Evolutionary conservation across 2,888 invertebrate species (phyloP).

Genomic region (Ptilodon capucinus): DNA sequence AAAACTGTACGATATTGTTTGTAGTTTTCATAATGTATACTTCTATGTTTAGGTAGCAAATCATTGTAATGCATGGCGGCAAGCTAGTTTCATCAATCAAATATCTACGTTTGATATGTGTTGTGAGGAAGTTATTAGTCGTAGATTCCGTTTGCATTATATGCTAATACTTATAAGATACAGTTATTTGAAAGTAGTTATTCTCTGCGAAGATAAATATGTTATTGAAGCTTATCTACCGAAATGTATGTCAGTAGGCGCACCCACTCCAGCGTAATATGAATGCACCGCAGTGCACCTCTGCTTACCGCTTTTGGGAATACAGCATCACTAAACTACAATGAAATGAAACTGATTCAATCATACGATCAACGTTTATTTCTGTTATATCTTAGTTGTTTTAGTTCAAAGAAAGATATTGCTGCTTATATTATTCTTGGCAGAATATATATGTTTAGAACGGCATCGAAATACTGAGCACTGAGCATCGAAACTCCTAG

Average conservation of each 20-base stretch:
- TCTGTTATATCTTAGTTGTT: neutral
- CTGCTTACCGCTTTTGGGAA: no score
- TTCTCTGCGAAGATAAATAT: no score
- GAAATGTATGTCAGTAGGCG: no score
- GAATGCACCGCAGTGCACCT: no score
- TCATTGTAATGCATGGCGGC: neutral
- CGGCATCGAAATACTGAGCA: conserved; percentile 4
- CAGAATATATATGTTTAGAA: neutral
- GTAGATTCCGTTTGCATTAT: neutral
- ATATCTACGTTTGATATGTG: neutral
- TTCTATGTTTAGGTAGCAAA: neutral
- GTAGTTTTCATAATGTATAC: neutral
- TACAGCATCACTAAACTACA: no score
- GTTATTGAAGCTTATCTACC: no score
- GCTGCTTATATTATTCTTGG: neutral
- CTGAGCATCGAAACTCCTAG: conserved; percentile 14
- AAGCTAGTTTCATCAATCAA: neutral
- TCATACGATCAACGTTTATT: neutral
- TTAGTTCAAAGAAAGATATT: neutral
- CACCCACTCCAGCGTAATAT: no score
- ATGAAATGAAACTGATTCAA: neutral
- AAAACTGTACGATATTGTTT: neutral
- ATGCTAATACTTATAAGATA: no score
- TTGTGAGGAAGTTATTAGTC: neutral
- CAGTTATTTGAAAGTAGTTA: no score